Percentiles rank a stretch among this genome's conserved stretches.
phyloP scores from a whole-genome alignment of 2,797 vertebrate genomes.

The Thalassophryne amazonica region DNA sequence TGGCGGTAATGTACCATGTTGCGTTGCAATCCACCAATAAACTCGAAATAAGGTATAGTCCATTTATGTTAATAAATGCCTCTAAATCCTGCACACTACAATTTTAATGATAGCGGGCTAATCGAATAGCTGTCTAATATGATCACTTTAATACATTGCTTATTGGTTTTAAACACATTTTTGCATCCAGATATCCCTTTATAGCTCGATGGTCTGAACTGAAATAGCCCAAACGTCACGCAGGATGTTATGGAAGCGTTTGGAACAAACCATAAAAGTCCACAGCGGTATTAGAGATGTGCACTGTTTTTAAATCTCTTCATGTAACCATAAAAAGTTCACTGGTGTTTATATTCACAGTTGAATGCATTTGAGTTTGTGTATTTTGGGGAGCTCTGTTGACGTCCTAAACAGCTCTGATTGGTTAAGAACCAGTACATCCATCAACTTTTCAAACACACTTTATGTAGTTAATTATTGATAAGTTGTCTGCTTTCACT shows the following conservation, averaged over 20 bases:
- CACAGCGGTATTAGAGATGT: background rate
- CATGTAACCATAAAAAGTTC: background rate
- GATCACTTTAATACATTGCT: too few species aligned
- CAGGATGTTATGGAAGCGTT: background rate
- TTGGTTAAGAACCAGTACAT: background rate
- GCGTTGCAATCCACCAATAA: too few species aligned
- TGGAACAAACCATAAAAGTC: background rate
- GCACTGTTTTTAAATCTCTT: background rate
- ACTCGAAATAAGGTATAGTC: too few species aligned
- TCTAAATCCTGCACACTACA: too few species aligned
- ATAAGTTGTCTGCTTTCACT: conserved; percentile 7
- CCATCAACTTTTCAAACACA: background rate
- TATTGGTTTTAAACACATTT: too few species aligned
- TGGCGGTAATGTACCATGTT: too few species aligned
- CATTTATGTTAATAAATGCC: too few species aligned
- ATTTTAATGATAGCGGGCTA: too few species aligned
- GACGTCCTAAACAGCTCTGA: background rate
- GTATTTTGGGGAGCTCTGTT: conserved; percentile 16
- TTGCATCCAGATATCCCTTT: background rate
- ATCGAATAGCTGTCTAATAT: too few species aligned
- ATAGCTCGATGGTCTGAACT: background rate
- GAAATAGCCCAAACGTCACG: background rate
- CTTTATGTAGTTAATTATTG: conserved; percentile 15
- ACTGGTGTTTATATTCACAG: background rate
- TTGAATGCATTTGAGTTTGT: background rate